Conservation (phyloP, 2,113 vertebrate genomes). For the Cricetomys ansorgei region DNA sequence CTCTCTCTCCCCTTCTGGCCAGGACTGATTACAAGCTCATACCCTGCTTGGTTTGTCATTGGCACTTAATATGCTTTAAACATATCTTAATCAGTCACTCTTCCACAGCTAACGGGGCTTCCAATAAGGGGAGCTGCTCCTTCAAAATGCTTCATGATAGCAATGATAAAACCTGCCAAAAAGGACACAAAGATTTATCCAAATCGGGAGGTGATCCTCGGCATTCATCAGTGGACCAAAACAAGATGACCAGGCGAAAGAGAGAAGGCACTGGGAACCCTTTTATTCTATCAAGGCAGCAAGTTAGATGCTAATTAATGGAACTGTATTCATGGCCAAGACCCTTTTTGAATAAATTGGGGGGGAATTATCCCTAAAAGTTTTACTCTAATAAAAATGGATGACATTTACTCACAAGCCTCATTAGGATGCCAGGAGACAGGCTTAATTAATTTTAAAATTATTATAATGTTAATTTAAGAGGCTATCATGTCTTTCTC, state of each 20-base stretch:
- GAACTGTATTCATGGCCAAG: background rate
- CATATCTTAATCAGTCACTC: slow-evolving; percentile 37
- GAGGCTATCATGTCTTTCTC: background rate
- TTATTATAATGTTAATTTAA: slow-evolving; percentile 53
- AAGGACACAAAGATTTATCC: background rate
- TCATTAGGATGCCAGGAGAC: background rate
- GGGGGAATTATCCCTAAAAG: slow-evolving; percentile 18
- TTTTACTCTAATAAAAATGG: slow-evolving; percentile 28
- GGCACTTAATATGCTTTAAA: slow-evolving; percentile 50
- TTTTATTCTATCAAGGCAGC: background rate
- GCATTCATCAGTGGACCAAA: background rate
- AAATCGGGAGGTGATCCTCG: background rate
- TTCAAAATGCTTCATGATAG: background rate
- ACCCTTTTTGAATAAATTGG: slow-evolving; percentile 23
- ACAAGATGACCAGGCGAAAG: background rate
- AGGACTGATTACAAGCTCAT: background rate
- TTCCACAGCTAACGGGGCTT: slow-evolving; percentile 57
- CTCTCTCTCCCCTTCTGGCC: slow-evolving; percentile 40
- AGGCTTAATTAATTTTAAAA: slow-evolving; percentile 40
- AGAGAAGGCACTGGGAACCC: background rate
- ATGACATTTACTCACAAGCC: background rate
- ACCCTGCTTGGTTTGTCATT: background rate
- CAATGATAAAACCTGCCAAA: background rate
- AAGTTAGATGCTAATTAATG: background rate
- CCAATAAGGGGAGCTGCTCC: background rate